Percentiles rank a stretch among this genome's conserved stretches.
Evolutionary conservation across 2,113 vertebrate species (phyloP).

Genomic region (Dolichotis patagonum): DNA sequence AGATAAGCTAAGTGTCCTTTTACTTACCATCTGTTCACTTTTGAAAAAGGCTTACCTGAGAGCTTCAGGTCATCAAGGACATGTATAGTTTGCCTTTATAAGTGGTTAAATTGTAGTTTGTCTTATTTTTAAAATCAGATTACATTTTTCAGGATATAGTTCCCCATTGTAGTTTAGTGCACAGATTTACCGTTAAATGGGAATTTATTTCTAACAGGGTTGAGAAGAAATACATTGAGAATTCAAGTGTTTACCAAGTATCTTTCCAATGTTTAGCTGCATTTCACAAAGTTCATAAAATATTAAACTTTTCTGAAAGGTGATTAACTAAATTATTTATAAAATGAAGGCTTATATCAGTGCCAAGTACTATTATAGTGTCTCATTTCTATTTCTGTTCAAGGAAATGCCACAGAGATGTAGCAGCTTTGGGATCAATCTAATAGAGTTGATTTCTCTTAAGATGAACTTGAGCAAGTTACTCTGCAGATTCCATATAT

Average conservation of each 20-base stretch:
- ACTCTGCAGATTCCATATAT: background rate
- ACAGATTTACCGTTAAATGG: slow-evolving; percentile 9
- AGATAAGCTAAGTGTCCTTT: background rate
- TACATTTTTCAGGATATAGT: background rate
- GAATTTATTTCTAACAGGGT: slow-evolving; percentile 27
- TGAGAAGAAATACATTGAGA: background rate
- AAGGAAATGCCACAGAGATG: background rate
- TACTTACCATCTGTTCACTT: background rate
- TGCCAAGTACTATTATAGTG: background rate
- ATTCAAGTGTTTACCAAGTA: background rate
- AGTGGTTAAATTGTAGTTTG: slow-evolving; percentile 36
- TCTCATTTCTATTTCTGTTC: slow-evolving; percentile 12
- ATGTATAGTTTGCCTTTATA: background rate
- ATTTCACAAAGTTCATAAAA: slow-evolving; percentile 61
- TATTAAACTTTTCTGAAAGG: slow-evolving; percentile 58
- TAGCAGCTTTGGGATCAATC: background rate
- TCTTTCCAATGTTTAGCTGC: background rate
- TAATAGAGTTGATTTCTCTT: background rate
- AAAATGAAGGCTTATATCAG: background rate
- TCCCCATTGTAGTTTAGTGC: slow-evolving; percentile 1
- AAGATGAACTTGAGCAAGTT: slow-evolving; percentile 16
- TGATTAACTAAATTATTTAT: slow-evolving; percentile 53
- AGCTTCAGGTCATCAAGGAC: background rate
- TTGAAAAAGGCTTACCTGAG: slow-evolving; percentile 20
- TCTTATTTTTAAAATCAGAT: slow-evolving; percentile 53